Base-by-base conservation (phyloP, 2,797 vertebrate species). In the Neomorphus geoffroyi region DNA sequence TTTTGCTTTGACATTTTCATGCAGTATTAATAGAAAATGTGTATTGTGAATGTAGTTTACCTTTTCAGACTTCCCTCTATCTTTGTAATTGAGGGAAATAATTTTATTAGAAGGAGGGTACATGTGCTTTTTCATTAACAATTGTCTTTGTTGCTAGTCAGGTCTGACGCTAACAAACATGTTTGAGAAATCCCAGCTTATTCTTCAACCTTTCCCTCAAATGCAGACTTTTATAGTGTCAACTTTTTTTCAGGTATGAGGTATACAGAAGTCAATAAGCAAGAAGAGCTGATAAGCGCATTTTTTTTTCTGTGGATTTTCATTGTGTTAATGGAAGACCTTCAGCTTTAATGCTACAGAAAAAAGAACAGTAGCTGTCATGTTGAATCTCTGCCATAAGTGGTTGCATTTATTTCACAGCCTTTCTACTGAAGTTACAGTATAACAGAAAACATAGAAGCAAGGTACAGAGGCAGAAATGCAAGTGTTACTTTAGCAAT, bases 401-500 rank as follows among this genome's bases (percentile, higher is more conserved):
- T 19, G 18, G 23, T 56, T 11, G 3, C 39, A 13, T 22, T 77
- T 37, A 39, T 56, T 84, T 94, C 48, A 70, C 30, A 80, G 28
- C 37, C 27, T 15, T 75, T 60, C 54, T 54, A 18, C 60, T 78
- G 48, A 51, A 66, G 50, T 53, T 37, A 37, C 17, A 56, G 21
- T 54, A 7, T 51, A 66, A 82, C 19, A 51, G 35, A 57, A 85
- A 70, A 39, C 45, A 13, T 9, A 13, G 54, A 74, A 80, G 41
- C 9, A 51, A 51, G 41, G 28, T n/a, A 24, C n/a, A 85, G 51
- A 70, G 80, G 64, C 60, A 80, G 35, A 69, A 89, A 32, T n/a
- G 50, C 0, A 0, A 6, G 14, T 50, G 26, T 83, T 64, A 30
- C 32, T 77, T 86, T 1, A 88, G 32, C 41, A 18, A 0, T 15